Conservation (phyloP, 2,113 vertebrate genomes). For the Osmerus mordax region DNA sequence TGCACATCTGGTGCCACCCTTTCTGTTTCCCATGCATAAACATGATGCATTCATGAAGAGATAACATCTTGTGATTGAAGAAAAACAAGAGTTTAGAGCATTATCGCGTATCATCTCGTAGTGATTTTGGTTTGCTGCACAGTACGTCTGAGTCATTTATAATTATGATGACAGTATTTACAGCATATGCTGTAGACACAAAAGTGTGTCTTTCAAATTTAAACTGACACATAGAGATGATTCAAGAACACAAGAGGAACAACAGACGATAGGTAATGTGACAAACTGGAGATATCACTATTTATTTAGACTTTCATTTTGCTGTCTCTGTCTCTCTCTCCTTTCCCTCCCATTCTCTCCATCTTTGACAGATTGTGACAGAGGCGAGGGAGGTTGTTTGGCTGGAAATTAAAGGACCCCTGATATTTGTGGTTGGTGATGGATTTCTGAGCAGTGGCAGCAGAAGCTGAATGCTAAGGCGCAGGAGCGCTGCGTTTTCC, state of each 20-base stretch:
- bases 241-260: background rate
- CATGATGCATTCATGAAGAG: constrained; percentile 30
- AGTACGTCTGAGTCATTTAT: too few relatives aligned
- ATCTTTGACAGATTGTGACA: constrained; percentile 23
- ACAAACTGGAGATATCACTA: too few relatives aligned
- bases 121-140: too few relatives aligned
- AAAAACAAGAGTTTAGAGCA: background rate
- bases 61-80: background rate
- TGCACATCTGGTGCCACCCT: constrained; percentile 50
- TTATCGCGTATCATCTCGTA: too few relatives aligned
- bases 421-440: constrained; percentile 48
- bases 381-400: constrained; percentile 19
- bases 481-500: constrained; percentile 28
- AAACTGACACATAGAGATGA: too few relatives aligned
- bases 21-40: constrained; percentile 46
- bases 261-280: background rate
- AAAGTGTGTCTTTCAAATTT: too few relatives aligned
- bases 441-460: constrained; percentile 37
- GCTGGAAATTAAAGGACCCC: constrained; percentile 45
- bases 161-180: too few relatives aligned
- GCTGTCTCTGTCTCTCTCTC: constrained; percentile 1
- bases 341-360: constrained; percentile 1
- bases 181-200: too few relatives aligned
- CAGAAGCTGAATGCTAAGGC: constrained; percentile 21
- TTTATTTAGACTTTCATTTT: constrained; percentile 7